Base-by-base conservation (phyloP, 2,888 invertebrate species). In the Lithophane ornitopus region DNA sequence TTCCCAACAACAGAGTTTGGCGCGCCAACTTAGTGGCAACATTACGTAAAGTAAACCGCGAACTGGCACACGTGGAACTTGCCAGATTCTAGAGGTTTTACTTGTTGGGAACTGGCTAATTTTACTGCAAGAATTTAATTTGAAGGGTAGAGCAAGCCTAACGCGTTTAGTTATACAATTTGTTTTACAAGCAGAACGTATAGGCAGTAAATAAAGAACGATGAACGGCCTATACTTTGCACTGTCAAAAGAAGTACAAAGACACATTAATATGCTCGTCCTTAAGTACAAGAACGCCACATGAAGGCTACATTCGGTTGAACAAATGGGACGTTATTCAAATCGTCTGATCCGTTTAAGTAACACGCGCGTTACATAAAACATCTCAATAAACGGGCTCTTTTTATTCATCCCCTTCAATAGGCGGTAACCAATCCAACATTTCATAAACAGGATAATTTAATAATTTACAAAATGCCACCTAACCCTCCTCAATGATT, bases 291-390 rank as follows among this genome's bases (percentile, higher is more conserved):
- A 46, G 41, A 22, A 12, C 12, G 58, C 49, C 22, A 49, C 63
- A 58, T 63, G 70, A 46, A 67, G 61, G 58, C 58, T 46, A 62
- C 59, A 81, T 68, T 70, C 44, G 2, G 61, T 73, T 76, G 65
- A 68, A 62, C 73, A 81, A 82, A 78, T 78, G 74, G 72, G 58
- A 78, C 69, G 74, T 69, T 67, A 81, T 70, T 74, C 77, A 76
- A 76, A 76, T 81, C 63, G 34, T 66, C 22, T 81, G 67, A 82
- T 76, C 81, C 67, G 70, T 34, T 73, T 58, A 74, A 58, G 76
- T 69, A 62, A 65, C 74, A 61, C 67, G 67, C 74, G 54, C 28
- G 39, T 61, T 59, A 84, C 56, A 71, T 79, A 62, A 66, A 82
- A 80, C 52, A 46, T 74, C 61, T 54, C 41, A 58, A 58, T 52